These are phyloP conservation scores for Chloropsis cyanopogon DNA, from an alignment of 2,113 vertebrate genomes.

Conservation along the genomic window DNA sequence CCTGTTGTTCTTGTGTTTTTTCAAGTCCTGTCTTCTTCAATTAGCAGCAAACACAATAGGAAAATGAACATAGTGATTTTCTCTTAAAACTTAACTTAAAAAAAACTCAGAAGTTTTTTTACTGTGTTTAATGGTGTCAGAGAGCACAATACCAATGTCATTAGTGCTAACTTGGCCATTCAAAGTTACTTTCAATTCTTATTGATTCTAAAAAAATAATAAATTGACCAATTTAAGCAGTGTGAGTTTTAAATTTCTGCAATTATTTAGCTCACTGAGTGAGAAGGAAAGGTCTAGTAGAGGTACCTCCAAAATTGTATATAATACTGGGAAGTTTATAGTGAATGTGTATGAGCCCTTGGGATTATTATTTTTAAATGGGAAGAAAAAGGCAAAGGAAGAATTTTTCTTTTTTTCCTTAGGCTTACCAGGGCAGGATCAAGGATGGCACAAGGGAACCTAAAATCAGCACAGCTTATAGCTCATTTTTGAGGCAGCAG, in stretches of 20 bases:
- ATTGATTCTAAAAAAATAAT: background rate
- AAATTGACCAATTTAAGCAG: background rate
- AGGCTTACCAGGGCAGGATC: background rate
- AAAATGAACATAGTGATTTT: background rate
- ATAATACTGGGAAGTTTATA: background rate
- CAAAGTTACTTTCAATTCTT: background rate
- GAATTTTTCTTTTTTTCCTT: background rate
- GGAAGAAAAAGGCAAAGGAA: background rate
- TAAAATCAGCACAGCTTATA: background rate
- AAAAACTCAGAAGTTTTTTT: background rate
- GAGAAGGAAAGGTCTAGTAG: background rate
- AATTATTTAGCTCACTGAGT: background rate
- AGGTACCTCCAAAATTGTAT: background rate
- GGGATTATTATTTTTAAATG: background rate
- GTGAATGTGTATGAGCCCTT: background rate
- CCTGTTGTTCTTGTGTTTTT: slow-evolving; percentile 12
- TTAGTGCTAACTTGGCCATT: background rate
- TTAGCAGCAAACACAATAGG: slow-evolving; percentile 27
- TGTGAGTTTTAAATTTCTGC: background rate
- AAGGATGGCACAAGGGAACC: background rate
- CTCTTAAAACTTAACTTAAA: background rate
- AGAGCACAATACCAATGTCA: background rate
- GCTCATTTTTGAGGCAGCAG: background rate
- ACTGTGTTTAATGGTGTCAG: background rate
- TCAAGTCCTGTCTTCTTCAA: slow-evolving; percentile 25